A percentile compares a stretch with the other conserved stretches of the same genome.
Conservation (phyloP, 2,113 vertebrate genomes). For the Leucopsar rothschildi region DNA sequence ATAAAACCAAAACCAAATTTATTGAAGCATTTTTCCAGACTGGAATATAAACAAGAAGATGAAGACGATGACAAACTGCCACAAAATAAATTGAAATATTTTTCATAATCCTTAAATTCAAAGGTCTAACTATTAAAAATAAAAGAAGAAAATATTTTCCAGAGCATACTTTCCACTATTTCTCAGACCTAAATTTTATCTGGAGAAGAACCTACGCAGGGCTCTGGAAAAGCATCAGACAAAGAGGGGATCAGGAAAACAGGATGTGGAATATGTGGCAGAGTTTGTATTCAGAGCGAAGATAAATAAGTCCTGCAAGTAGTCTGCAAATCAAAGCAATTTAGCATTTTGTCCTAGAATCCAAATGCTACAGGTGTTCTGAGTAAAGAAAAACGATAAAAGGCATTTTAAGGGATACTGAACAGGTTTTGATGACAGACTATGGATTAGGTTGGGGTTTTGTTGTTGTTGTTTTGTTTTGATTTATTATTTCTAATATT, state of each 20-base stretch:
- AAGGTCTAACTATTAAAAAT: background rate
- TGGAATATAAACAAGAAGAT: background rate
- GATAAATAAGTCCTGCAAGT: background rate
- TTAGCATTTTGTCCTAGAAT: background rate
- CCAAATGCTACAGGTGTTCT: background rate
- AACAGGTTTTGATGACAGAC: background rate
- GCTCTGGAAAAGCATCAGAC: background rate
- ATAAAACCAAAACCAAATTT: background rate
- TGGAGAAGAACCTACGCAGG: background rate
- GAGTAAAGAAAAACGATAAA: background rate
- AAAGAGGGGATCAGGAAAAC: background rate
- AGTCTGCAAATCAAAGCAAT: background rate
- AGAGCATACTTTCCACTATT: background rate
- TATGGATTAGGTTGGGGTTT: accelerated
- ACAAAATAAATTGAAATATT: background rate
- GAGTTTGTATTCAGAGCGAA: background rate
- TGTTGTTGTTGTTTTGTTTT: background rate
- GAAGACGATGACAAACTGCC: background rate
- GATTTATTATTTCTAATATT: background rate
- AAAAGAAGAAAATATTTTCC: background rate
- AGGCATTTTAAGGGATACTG: background rate
- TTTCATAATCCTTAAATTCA: background rate
- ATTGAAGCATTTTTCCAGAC: background rate
- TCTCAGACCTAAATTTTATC: background rate
- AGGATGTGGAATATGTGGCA: background rate